phyloP scores from a whole-genome alignment of 2,888 invertebrate genomes.

The Callosobruchus maculatus region DNA sequence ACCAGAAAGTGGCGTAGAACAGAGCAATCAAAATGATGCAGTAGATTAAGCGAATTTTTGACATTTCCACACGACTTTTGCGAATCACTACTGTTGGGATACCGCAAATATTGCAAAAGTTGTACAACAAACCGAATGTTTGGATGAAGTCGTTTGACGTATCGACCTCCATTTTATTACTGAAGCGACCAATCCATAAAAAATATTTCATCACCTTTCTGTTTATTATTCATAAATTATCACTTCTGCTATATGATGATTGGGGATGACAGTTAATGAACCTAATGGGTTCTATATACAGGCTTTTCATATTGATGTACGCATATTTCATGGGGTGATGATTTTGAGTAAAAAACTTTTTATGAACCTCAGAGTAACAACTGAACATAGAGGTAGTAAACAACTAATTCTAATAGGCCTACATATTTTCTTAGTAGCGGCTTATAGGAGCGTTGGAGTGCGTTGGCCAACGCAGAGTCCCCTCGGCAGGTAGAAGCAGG shows the following conservation, averaged over 20 bases:
- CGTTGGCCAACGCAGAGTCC: too few relatives aligned
- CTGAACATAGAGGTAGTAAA: too few relatives aligned
- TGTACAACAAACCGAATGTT: not conserved
- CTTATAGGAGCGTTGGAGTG: too few relatives aligned
- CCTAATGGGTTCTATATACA: not conserved
- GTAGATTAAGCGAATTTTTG: not conserved
- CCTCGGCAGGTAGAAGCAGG: too few relatives aligned
- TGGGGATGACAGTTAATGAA: not conserved
- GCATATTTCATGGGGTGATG: too few relatives aligned
- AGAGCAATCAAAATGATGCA: not conserved
- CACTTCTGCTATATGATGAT: not conserved
- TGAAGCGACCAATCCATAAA: not conserved
- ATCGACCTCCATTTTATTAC: not conserved
- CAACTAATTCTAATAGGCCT: too few relatives aligned
- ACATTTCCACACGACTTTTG: not conserved
- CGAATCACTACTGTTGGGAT: not conserved
- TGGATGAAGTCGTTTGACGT: not conserved
- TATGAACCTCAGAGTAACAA: too few relatives aligned
- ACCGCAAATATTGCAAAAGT: not conserved
- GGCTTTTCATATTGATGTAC: too few relatives aligned
- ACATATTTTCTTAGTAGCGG: too few relatives aligned
- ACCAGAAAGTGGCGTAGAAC: not conserved
- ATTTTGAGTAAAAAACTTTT: too few relatives aligned
- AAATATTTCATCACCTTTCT: not conserved
- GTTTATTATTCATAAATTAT: not conserved